These are phyloP conservation scores for Psococerastis gibbosa DNA, from an alignment of 2,888 invertebrate species.

Conservation along the genomic window DNA sequence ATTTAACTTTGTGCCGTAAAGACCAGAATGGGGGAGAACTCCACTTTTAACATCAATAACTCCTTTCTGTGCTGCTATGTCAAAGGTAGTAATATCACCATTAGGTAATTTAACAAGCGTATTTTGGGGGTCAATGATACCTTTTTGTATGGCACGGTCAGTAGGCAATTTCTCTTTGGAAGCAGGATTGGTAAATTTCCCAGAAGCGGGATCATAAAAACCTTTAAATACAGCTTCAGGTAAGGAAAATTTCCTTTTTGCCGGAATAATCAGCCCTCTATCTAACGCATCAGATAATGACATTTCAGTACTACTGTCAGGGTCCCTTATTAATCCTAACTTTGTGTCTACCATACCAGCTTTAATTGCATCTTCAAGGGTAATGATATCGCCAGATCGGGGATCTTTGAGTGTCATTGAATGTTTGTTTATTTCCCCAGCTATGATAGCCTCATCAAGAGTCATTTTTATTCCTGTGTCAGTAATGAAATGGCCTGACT, in stretches of 20 bases:
- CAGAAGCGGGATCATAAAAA: constrained; percentile 69
- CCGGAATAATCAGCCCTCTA: constrained; percentile 59
- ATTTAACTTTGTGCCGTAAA: constrained; percentile 39
- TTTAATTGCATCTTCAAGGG: constrained; percentile 59
- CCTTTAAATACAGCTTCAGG: constrained; percentile 83
- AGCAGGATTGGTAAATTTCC: constrained; percentile 60
- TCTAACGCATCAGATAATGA: constrained; percentile 69
- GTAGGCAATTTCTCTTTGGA: constrained; percentile 63
- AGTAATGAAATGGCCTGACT: constrained; percentile 49
- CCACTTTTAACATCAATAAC: constrained; percentile 59
- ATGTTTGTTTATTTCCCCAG: constrained; percentile 55
- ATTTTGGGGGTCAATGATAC: constrained; percentile 65
- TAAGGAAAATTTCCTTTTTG: constrained; percentile 62
- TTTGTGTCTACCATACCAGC: constrained; percentile 58
- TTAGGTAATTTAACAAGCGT: constrained; percentile 63
- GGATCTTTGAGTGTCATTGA: constrained; percentile 65
- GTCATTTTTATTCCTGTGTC: constrained; percentile 44
- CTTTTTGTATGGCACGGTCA: constrained; percentile 65
- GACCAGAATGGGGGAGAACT: constrained; percentile 38
- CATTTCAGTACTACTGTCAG: constrained; percentile 49
- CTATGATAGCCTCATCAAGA: constrained; percentile 51
- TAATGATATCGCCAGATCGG: constrained; percentile 56
- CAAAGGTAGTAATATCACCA: constrained; percentile 64
- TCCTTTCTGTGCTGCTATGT: constrained; percentile 58
- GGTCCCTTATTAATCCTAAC: constrained; percentile 61